Evolutionary conservation across 2,113 vertebrate genomes (phyloP).

Genomic region (Megaceryle torquata): DNA sequence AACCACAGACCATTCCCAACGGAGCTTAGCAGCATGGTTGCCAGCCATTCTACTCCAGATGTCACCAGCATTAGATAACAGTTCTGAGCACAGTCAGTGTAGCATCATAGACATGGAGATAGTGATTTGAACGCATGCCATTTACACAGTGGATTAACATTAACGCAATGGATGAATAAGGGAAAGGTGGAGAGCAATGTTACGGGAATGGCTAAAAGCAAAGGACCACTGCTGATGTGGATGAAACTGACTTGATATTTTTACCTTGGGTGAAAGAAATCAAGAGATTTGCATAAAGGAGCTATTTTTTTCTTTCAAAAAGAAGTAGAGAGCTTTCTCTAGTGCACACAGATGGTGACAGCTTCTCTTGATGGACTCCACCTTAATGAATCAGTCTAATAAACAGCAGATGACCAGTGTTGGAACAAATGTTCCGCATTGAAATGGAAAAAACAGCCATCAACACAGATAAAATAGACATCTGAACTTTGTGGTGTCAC

Average conservation of each 20-base stretch:
- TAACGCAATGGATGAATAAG: not conserved
- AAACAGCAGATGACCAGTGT: not conserved
- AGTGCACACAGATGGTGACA: not conserved
- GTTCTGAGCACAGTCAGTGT: not conserved
- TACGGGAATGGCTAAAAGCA: not conserved
- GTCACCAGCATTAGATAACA: not conserved
- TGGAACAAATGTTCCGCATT: not conserved
- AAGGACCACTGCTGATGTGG: not conserved
- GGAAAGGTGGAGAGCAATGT: not conserved
- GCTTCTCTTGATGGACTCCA: not conserved
- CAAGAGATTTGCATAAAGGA: fast-evolving
- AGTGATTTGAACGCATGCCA: not conserved
- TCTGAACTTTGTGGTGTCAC: not conserved
- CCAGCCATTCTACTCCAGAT: not conserved
- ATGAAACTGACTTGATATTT: not conserved
- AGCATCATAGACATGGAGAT: not conserved
- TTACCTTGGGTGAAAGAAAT: not conserved
- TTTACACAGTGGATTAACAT: not conserved
- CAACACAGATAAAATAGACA: not conserved
- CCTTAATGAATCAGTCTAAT: not conserved
- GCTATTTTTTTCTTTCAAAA: not conserved
- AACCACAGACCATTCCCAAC: not conserved
- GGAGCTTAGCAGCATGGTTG: not conserved
- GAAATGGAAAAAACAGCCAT: not conserved
- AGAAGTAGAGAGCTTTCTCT: not conserved